Conservation (phyloP, 2,888 invertebrate species). For the Mesopsocus fuscifrons region DNA sequence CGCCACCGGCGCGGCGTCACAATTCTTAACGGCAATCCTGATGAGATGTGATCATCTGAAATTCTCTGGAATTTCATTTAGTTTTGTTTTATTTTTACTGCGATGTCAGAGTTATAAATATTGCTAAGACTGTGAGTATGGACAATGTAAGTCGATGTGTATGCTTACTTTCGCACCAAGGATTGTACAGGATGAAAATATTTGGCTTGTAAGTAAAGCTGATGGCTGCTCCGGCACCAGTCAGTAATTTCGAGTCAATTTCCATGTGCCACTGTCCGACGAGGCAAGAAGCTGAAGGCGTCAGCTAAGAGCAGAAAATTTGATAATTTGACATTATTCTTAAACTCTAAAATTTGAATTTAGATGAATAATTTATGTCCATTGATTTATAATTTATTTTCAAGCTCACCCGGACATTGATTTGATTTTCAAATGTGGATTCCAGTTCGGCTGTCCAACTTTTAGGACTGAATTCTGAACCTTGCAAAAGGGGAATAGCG, state of each 20-base stretch:
- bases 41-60: too few species aligned
- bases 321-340: too few species aligned
- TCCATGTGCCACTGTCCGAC: slow-evolving; percentile 73
- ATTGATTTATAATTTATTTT: slow-evolving; percentile 3
- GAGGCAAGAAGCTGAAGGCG: slow-evolving; percentile 47
- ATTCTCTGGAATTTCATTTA: too few species aligned
- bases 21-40: too few species aligned
- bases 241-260: slow-evolving; percentile 54
- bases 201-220: slow-evolving; percentile 41
- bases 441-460: slow-evolving; percentile 60
- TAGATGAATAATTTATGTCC: slow-evolving; percentile 1
- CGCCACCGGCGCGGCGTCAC: too few species aligned
- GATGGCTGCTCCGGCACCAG: slow-evolving; percentile 45
- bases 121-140: too few species aligned
- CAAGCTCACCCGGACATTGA: slow-evolving; percentile 30
- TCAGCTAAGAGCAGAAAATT: slow-evolving; percentile 34
- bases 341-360: slow-evolving; percentile 11
- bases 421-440: slow-evolving; percentile 37
- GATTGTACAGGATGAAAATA: slow-evolving; percentile 72
- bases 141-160: too few species aligned
- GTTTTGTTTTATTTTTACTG: too few species aligned
- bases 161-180: slow-evolving; percentile 62
- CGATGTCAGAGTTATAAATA: too few species aligned
- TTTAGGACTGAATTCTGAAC: too few species aligned
- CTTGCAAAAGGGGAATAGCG: slow-evolving; percentile 50